Evolutionary conservation across 2,888 invertebrate species (phyloP).

Genomic region (Heliconius hortense): DNA sequence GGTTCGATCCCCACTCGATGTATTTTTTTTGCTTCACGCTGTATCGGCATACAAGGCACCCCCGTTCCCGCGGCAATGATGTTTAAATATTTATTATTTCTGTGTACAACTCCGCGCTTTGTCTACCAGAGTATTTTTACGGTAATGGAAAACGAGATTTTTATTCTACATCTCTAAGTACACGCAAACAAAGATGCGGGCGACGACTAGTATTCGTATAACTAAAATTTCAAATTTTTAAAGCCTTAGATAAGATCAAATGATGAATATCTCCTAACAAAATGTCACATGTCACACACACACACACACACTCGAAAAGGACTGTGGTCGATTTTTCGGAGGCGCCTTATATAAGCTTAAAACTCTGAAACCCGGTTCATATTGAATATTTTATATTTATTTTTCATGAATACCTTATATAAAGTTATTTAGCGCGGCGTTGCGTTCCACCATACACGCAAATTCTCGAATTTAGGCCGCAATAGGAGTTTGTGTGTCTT

Average conservation of each 20-base stretch:
- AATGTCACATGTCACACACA: constrained; percentile 14
- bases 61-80: no score
- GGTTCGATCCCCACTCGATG: neutral
- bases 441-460: no score
- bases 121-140: no score
- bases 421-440: no score
- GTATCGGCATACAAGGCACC: neutral
- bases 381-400: neutral
- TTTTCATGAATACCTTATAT: neutral
- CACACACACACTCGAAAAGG: constrained; percentile 13
- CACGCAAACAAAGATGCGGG: no score
- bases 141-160: no score
- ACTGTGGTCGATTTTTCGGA: constrained; percentile 8
- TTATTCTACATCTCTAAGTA: no score
- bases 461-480: no score
- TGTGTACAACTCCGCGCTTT: no score
- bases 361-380: constrained; percentile 11
- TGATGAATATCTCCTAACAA: constrained; percentile 17
- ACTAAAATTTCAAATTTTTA: neutral
- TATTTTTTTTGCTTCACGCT: neutral
- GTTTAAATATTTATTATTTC: no score
- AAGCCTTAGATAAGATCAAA: neutral
- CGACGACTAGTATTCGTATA: neutral
- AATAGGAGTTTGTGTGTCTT: no score
- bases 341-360: constrained; percentile 1